Evolutionary conservation across 1,140 invertebrate genomes (phyloP).

Genomic region (Aleiodes sp.): DNA sequence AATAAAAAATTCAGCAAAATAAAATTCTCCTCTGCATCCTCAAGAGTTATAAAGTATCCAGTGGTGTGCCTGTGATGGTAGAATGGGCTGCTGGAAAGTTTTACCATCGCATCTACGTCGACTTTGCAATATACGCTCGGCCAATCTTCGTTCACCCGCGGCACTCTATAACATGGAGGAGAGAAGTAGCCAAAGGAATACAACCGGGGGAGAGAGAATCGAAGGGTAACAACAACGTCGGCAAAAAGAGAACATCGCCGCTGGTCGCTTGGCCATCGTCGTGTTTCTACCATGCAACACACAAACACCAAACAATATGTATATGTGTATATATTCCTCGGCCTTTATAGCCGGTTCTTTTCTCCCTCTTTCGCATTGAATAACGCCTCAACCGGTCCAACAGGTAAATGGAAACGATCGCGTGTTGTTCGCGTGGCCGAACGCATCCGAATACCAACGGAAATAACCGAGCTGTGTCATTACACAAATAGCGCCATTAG

Average conservation of each 20-base stretch:
- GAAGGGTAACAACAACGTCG: neutral
- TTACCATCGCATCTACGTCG: neutral
- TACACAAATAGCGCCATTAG: constrained; percentile 60
- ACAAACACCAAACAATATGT: neutral
- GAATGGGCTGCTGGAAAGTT: neutral
- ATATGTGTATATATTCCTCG: constrained; percentile 6
- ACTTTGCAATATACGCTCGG: neutral
- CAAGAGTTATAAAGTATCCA: neutral
- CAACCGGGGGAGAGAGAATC: neutral
- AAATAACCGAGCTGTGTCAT: constrained; percentile 50
- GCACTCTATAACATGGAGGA: neutral
- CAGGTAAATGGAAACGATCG: constrained; percentile 50
- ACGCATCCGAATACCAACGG: constrained; percentile 45
- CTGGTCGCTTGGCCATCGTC: constrained; percentile 20
- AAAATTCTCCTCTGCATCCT: neutral
- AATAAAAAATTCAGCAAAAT: too few relatives aligned
- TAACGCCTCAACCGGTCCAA: constrained; percentile 35
- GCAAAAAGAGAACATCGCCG: constrained; percentile 5
- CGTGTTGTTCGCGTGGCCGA: constrained; percentile 64
- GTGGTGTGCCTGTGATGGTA: neutral
- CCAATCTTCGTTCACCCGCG: neutral
- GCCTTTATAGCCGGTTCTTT: neutral
- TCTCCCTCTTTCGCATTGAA: neutral
- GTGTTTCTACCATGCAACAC: constrained; percentile 12
- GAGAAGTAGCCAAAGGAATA: neutral